phyloP scores from a whole-genome alignment of 2,113 vertebrate species.

The Suricata suricatta region DNA sequence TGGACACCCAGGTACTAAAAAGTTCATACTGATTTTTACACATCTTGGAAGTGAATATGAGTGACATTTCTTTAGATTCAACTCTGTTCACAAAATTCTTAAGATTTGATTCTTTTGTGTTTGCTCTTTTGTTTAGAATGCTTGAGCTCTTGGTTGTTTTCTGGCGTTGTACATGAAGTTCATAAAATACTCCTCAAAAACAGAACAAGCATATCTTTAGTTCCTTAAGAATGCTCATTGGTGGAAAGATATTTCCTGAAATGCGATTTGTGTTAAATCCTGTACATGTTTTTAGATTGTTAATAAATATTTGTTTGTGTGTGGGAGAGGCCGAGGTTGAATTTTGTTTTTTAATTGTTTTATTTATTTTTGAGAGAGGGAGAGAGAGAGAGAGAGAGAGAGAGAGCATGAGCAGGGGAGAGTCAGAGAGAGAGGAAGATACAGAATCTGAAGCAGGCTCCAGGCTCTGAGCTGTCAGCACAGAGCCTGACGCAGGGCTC shows the following conservation, averaged over 20 bases:
- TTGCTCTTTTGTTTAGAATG: neutral
- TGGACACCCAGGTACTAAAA: neutral
- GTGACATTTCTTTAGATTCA: constrained; percentile 35
- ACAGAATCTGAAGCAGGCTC: no score
- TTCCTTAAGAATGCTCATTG: constrained; percentile 1
- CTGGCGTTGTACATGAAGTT: neutral
- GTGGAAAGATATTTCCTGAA: neutral
- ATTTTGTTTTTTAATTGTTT: neutral
- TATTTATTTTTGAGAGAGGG: no score
- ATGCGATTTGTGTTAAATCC: neutral
- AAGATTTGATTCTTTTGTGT: neutral
- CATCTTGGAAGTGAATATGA: neutral
- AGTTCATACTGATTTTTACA: neutral
- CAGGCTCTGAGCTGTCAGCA: no score
- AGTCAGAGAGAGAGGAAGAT: no score
- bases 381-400: no score
- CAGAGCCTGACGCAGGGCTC: no score
- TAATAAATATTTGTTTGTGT: neutral
- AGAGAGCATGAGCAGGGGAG: no score
- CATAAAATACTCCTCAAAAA: constrained; percentile 18
- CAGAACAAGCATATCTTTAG: neutral
- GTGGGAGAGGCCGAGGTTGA: no score
- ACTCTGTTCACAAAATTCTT: neutral
- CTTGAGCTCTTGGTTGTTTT: neutral
- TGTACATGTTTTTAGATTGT: neutral